Evolutionary conservation across 2,888 invertebrate species (phyloP).

Genomic region (Spialia ferax): DNA sequence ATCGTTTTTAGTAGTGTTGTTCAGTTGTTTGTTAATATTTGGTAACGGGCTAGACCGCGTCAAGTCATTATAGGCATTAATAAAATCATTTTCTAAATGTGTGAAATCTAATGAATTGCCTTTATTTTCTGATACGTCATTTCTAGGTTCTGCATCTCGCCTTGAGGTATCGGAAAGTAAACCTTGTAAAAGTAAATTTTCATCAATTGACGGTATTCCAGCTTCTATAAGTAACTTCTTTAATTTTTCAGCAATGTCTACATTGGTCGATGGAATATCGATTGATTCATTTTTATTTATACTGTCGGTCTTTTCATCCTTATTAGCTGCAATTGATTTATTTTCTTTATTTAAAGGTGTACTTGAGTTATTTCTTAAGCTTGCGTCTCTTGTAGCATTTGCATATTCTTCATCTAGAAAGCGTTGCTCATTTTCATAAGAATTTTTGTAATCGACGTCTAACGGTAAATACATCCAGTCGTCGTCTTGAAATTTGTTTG

Average conservation of each 20-base stretch:
- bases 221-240: constrained; percentile 67
- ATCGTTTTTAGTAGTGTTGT: constrained; percentile 39
- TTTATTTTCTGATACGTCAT: constrained; percentile 46
- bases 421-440: constrained; percentile 43
- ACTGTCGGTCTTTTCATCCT: constrained; percentile 4
- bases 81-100: constrained; percentile 81
- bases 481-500: constrained; percentile 68
- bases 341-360: constrained; percentile 11
- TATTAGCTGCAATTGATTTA: constrained; percentile 41
- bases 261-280: constrained; percentile 25
- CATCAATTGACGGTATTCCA: constrained; percentile 65
- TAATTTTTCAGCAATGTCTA: constrained; percentile 66
- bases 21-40: constrained; percentile 54
- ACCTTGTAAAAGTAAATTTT: constrained; percentile 67
- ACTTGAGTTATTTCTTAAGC: constrained; percentile 34
- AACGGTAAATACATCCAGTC: constrained; percentile 80
- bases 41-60: constrained; percentile 75
- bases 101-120: constrained; percentile 64
- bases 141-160: constrained; percentile 44
- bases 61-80: constrained; percentile 79
- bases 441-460: constrained; percentile 49
- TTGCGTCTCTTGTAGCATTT: constrained; percentile 41
- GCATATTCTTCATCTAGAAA: constrained; percentile 42
- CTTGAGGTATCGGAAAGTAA: constrained; percentile 56
- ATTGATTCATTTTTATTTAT: constrained; percentile 1